Percentiles rank a stretch among this genome's conserved stretches.
phyloP scores from a whole-genome alignment of 64 coral and sea anemone genomes.

The Acropora yongei region DNA sequence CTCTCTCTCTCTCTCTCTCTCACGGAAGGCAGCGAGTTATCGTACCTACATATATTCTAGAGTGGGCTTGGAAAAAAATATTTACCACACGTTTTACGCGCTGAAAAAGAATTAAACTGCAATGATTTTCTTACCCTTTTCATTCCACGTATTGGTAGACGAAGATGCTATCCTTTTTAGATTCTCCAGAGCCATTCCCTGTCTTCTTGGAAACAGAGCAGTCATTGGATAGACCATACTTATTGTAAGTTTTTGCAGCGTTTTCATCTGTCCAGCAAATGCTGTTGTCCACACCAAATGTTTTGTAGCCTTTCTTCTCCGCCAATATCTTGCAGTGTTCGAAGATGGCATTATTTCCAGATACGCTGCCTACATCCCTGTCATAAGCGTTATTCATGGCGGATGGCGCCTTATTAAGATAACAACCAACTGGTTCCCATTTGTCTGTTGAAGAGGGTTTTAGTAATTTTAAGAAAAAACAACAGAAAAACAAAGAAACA shows the following conservation, averaged over 20 bases:
- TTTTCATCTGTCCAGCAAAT: slow-evolving; percentile 13
- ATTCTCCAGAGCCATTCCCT: not conserved
- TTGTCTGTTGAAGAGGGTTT: not conserved
- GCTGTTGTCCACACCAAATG: not conserved
- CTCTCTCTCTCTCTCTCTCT: too few relatives aligned
- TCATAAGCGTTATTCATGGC: not conserved
- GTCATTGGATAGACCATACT: not conserved
- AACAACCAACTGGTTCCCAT: not conserved
- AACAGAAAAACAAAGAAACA: not conserved
- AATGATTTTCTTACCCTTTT: not conserved
- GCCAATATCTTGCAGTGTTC: not conserved
- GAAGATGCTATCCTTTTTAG: not conserved
- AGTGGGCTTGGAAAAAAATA: too few relatives aligned
- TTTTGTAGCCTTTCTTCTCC: not conserved
- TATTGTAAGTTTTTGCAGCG: not conserved
- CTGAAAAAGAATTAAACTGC: too few relatives aligned
- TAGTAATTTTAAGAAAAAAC: not conserved
- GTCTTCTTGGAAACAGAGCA: not conserved
- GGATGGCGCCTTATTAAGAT: not conserved
- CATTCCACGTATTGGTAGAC: not conserved
- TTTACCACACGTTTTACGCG: too few relatives aligned
- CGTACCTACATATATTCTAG: too few relatives aligned
- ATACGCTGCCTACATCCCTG: not conserved
- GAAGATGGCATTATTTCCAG: not conserved
- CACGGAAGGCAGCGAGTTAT: too few relatives aligned